Percentiles rank a stretch among this genome's conserved stretches.
phyloP scores from a whole-genome alignment of 2,797 vertebrate genomes.

The Manis crassicaudata region DNA sequence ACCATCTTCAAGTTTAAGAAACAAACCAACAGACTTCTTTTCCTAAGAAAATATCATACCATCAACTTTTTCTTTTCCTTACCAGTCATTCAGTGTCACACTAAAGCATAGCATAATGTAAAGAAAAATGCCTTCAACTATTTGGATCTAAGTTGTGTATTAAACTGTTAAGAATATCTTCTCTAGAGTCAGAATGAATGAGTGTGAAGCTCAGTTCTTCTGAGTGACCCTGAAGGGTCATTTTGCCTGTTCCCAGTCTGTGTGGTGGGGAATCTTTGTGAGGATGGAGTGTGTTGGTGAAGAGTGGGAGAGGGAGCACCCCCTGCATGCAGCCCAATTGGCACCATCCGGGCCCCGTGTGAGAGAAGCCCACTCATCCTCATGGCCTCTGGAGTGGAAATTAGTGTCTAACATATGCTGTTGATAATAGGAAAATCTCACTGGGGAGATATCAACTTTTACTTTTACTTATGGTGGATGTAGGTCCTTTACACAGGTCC shows the following conservation, averaged over 20 bases:
- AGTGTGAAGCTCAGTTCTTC: neutral
- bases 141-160: neutral
- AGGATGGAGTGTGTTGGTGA: fast-evolving
- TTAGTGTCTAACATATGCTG: neutral
- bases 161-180: neutral
- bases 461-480: neutral
- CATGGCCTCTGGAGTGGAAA: neutral
- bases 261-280: fast-evolving
- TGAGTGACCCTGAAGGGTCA: neutral
- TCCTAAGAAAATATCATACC: neutral
- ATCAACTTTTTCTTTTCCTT: neutral
- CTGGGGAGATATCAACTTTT: neutral
- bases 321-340: neutral
- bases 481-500: neutral
- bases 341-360: neutral
- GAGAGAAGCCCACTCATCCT: neutral
- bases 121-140: neutral
- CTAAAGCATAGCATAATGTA: neutral
- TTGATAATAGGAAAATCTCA: neutral
- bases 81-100: neutral
- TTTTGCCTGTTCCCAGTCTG: neutral
- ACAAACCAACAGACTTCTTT: neutral
- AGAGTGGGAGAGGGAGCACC: neutral
- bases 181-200: neutral
- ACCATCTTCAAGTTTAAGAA: neutral